Evolutionary conservation across 2,113 vertebrate genomes (phyloP).

Genomic region (Epinephelus fuscoguttatus): DNA sequence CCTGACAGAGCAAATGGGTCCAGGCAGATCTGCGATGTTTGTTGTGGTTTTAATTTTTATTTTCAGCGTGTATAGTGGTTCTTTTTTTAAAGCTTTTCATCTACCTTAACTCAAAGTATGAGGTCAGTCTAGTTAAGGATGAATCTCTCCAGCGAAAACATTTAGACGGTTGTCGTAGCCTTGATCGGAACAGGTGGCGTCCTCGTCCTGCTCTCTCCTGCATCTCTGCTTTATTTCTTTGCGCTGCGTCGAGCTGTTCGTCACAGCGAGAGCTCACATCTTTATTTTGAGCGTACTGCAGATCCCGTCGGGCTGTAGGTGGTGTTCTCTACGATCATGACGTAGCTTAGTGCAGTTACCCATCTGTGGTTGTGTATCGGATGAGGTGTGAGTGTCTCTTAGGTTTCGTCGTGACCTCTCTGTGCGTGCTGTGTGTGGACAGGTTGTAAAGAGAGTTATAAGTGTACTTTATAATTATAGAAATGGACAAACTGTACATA

Average conservation of each 20-base stretch:
- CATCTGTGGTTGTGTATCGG: constrained; percentile 12
- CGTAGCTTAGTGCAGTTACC: constrained; percentile 23
- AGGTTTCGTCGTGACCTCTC: constrained; percentile 34
- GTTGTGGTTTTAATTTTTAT: constrained; percentile 31
- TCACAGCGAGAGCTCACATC: background rate
- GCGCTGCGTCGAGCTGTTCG: background rate
- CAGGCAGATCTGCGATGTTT: constrained; percentile 45
- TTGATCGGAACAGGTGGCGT: constrained; percentile 11
- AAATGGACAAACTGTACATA: constrained; percentile 62
- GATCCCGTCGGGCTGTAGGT: constrained; percentile 22
- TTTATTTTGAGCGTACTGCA: constrained; percentile 8
- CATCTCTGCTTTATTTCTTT: background rate
- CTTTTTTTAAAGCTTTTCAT: constrained; percentile 30
- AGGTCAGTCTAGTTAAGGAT: background rate
- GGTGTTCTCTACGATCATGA: constrained; percentile 40
- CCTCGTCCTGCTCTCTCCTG: constrained; percentile 1
- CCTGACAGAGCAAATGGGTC: constrained; percentile 50
- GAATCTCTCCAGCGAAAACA: background rate
- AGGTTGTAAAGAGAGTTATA: constrained; percentile 37
- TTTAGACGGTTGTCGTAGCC: background rate
- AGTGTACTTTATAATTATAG: constrained; percentile 60
- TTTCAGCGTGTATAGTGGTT: background rate
- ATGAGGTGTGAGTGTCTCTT: constrained; percentile 41
- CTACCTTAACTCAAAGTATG: background rate
- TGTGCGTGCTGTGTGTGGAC: constrained; percentile 12